Conservation (phyloP, 2,113 vertebrate genomes). For the Meleagris gallopavo region DNA sequence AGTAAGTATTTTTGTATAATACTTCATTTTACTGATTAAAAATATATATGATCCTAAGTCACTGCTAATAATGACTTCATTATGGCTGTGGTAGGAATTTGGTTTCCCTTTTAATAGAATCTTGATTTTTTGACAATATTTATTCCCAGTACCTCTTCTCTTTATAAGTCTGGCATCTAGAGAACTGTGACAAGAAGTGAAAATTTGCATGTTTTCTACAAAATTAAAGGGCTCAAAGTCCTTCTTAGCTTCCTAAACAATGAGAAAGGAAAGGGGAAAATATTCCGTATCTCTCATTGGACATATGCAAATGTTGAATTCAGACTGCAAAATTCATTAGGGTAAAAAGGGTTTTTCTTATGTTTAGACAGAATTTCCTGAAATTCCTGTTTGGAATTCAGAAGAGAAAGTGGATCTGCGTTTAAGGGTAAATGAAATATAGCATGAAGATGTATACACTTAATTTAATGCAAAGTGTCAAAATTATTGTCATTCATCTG, state of each 20-base stretch:
- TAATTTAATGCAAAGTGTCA: not conserved
- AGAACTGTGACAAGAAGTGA: not conserved
- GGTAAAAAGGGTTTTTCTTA: too few relatives aligned
- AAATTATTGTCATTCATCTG: not conserved
- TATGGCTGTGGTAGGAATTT: not conserved
- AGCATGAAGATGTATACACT: not conserved
- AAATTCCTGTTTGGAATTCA: not conserved
- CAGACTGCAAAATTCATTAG: not conserved
- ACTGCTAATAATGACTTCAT: not conserved
- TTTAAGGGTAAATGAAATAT: not conserved
- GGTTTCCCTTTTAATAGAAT: not conserved
- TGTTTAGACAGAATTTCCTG: too few relatives aligned
- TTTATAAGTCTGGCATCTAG: not conserved
- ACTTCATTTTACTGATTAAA: not conserved
- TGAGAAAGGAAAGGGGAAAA: not conserved
- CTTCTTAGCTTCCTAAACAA: not conserved
- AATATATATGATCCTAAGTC: not conserved
- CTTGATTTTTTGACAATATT: not conserved
- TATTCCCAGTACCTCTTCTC: not conserved
- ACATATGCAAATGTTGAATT: rapidly evolving
- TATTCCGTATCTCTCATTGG: not conserved
- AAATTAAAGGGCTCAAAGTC: not conserved
- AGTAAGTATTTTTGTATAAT: rapidly evolving
- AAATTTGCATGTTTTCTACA: not conserved
- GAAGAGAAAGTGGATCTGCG: not conserved